These are phyloP conservation scores for Leucozona laternaria DNA, from an alignment of 2,888 invertebrate species.

Conservation along the genomic window DNA sequence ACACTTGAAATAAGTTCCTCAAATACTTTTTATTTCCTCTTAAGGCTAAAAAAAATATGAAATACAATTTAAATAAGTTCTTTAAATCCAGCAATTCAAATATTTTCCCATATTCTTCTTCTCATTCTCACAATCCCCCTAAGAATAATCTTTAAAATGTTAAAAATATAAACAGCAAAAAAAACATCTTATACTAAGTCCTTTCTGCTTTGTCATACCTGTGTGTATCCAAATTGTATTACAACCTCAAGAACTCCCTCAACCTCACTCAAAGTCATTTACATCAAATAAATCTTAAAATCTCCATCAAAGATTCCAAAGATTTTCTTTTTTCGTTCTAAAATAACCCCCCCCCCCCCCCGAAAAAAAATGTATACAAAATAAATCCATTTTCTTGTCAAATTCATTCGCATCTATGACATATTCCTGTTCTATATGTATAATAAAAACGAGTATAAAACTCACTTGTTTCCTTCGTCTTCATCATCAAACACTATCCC, in stretches of 20 bases:
- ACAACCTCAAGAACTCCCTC: not conserved
- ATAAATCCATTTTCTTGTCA: constrained; percentile 70
- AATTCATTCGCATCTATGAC: constrained; percentile 50
- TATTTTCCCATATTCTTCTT: too few species aligned
- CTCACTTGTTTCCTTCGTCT: constrained; percentile 62
- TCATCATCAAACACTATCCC: constrained; percentile 56
- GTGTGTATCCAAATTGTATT: not conserved
- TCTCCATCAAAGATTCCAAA: constrained; percentile 54
- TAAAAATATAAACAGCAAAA: not conserved
- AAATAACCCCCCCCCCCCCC: not conserved
- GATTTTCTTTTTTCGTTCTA: constrained; percentile 11
- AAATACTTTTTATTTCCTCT: too few species aligned
- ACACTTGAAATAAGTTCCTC: not conserved
- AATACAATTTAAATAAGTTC: not conserved
- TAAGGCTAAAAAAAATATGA: too few species aligned
- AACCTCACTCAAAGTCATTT: constrained; percentile 65
- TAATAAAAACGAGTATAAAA: constrained; percentile 43
- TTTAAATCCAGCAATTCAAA: not conserved
- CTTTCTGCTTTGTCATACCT: not conserved
- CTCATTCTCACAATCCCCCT: too few species aligned
- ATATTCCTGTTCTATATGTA: constrained; percentile 22
- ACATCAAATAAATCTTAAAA: constrained; percentile 65
- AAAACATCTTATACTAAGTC: not conserved
- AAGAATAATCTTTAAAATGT: not conserved
- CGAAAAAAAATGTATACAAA: constrained; percentile 3